phyloP scores from a whole-genome alignment of 1,140 invertebrate species.

The Psix sp. region DNA sequence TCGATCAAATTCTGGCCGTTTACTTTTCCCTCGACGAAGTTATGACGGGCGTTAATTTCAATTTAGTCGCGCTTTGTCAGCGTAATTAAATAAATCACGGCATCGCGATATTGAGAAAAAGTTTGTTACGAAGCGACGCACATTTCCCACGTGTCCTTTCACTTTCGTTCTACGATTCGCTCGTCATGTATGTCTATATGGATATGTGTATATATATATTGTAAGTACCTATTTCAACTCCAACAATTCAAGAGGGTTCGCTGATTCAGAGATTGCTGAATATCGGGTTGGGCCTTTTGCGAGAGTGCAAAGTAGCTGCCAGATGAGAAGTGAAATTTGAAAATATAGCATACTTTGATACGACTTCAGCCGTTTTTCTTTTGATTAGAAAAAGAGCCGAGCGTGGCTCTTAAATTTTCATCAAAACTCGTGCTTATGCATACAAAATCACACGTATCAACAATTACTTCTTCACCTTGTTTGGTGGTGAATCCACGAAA shows the following conservation, averaged over 20 bases:
- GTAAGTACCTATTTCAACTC: constrained; percentile 47
- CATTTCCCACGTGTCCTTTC: constrained; percentile 16
- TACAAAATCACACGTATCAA: constrained; percentile 35
- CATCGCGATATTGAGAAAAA: constrained; percentile 29
- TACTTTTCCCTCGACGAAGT: constrained; percentile 35
- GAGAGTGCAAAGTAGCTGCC: constrained; percentile 37
- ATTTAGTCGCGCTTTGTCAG: constrained; percentile 35
- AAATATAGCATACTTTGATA: constrained; percentile 47
- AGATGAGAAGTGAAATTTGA: constrained; percentile 48
- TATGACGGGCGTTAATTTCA: constrained; percentile 45
- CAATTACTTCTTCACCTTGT: constrained; percentile 38
- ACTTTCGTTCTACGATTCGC: background rate
- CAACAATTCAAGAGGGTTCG: constrained; percentile 19
- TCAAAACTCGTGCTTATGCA: constrained; percentile 48
- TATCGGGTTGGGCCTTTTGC: constrained; percentile 40
- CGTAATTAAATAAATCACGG: constrained; percentile 48
- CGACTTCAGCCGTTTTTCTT: constrained; percentile 26
- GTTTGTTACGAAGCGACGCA: constrained; percentile 18
- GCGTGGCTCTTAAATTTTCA: constrained; percentile 45
- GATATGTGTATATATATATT: constrained; percentile 51
- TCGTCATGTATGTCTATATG: background rate
- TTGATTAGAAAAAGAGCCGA: constrained; percentile 45
- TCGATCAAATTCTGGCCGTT: constrained; percentile 14
- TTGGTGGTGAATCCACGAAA: background rate
- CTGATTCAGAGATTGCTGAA: constrained; percentile 49